Conservation (phyloP, 2,797 vertebrate genomes). For the Setipinna tenuifilis region DNA sequence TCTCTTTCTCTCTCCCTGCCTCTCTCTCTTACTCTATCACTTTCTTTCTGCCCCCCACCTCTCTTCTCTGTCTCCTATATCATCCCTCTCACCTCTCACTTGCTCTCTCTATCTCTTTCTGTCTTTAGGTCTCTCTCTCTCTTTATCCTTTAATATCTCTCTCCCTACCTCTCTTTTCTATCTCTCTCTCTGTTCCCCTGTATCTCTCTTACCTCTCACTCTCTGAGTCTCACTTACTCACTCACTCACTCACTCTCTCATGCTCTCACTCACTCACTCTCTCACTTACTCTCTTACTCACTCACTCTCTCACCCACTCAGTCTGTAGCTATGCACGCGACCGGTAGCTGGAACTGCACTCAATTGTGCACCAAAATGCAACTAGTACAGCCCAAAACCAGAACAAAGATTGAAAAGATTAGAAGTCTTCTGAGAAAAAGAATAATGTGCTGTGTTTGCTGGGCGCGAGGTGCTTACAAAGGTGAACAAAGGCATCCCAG, state of each 20-base stretch:
- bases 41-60: too few relatives aligned
- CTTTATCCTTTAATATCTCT: neutral
- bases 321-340: neutral
- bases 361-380: slow-evolving; percentile 17
- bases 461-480: neutral
- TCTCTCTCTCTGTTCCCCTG: neutral
- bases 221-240: neutral
- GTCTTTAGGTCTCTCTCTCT: neutral
- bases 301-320: neutral
- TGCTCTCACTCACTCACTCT: neutral
- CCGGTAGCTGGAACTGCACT: neutral
- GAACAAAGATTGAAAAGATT: slow-evolving; percentile 28
- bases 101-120: neutral
- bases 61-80: too few relatives aligned
- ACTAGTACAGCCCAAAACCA: neutral
- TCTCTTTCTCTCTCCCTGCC: too few relatives aligned
- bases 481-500: neutral
- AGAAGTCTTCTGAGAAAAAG: neutral
- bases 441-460: neutral
- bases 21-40: too few relatives aligned
- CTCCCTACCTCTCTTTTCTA: neutral
- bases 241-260: neutral
- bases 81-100: neutral
- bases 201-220: neutral
- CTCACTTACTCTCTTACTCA: neutral